A percentile compares a stretch with the other conserved stretches of the same genome.
phyloP scores from a whole-genome alignment of 2,113 vertebrate genomes.

The Antechinus flavipes region DNA sequence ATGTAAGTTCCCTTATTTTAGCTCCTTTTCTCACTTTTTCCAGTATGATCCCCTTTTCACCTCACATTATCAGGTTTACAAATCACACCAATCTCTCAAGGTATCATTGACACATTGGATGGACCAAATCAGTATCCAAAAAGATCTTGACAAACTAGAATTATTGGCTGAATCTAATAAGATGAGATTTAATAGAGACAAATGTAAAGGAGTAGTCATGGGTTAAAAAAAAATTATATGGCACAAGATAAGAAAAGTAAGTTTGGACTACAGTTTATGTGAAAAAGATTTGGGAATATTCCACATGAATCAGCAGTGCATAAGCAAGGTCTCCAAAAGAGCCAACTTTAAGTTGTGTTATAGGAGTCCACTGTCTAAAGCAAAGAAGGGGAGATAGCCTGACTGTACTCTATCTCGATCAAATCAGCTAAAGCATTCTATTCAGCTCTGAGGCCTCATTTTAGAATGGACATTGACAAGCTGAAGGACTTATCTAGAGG shows the following conservation, averaged over 20 bases:
- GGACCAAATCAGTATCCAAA: not conserved
- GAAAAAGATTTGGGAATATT: not conserved
- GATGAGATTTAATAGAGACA: not conserved
- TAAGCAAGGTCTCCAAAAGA: not conserved
- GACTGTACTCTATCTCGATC: not conserved
- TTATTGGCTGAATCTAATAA: not conserved
- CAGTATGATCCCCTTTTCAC: no score
- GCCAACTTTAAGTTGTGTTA: not conserved
- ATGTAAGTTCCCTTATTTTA: no score
- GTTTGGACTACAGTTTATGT: not conserved
- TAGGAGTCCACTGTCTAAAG: not conserved
- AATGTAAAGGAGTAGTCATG: not conserved
- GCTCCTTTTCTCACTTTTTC: no score
- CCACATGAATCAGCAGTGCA: not conserved
- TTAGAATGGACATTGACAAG: not conserved
- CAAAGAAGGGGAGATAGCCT: not conserved
- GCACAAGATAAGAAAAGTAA: not conserved
- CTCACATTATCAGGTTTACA: not conserved
- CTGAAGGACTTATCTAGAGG: not conserved
- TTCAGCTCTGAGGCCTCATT: not conserved
- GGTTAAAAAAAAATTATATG: not conserved
- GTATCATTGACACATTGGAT: not conserved
- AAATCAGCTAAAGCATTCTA: not conserved
- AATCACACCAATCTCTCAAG: not conserved
- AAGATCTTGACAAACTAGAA: not conserved